These are phyloP conservation scores for Misgurnus anguillicaudatus DNA, from an alignment of 2,113 vertebrate genomes.

Conservation along the genomic window DNA sequence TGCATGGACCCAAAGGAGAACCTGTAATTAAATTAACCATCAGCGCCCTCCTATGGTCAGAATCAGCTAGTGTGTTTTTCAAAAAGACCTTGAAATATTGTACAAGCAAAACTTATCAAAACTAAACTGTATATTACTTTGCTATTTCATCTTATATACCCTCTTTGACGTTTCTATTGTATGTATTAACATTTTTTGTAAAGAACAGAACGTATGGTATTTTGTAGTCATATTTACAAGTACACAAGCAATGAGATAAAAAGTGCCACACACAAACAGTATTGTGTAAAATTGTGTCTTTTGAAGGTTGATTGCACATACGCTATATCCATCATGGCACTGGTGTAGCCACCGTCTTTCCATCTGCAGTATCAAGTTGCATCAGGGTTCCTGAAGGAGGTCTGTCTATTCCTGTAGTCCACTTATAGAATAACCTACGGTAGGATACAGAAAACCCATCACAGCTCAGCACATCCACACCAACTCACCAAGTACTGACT, in stretches of 20 bases:
- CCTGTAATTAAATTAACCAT: background rate
- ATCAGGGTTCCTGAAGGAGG: constrained; percentile 83
- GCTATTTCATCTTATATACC: background rate
- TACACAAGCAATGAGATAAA: background rate
- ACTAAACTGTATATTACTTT: background rate
- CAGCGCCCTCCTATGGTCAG: constrained; percentile 31
- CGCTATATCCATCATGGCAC: constrained; percentile 44
- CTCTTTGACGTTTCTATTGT: background rate
- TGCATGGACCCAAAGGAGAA: background rate
- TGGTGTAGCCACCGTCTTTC: constrained; percentile 78
- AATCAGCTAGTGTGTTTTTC: background rate
- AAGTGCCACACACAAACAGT: background rate
- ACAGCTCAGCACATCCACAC: background rate
- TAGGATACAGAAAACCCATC: constrained; percentile 50
- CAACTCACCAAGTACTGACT: background rate
- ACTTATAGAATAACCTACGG: constrained; percentile 83
- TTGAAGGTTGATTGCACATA: background rate
- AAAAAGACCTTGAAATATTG: background rate
- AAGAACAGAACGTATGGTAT: background rate
- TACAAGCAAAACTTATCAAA: background rate
- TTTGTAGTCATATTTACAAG: background rate
- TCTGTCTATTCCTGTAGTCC: constrained; percentile 75
- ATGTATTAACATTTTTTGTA: background rate
- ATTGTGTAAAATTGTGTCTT: background rate
- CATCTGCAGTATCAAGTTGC: constrained; percentile 77